Conservation (phyloP, 2,113 vertebrate species). For the Ahaetulla prasina region DNA sequence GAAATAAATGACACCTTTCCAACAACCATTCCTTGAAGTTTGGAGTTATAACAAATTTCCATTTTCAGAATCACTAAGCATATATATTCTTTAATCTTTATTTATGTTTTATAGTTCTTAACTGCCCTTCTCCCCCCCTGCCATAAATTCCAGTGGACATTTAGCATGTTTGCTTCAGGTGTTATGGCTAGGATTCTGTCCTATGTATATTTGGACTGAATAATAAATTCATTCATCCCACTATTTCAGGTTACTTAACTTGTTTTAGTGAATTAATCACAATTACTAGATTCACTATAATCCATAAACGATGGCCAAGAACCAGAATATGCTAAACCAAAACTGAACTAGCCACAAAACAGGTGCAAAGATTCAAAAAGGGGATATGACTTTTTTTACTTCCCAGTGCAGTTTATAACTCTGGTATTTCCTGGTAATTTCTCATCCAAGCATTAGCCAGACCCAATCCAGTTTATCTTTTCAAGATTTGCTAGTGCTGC, state of each 20-base stretch:
- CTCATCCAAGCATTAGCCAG: not conserved
- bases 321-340: not conserved
- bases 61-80: not conserved
- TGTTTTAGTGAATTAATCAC: not conserved
- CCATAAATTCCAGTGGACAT: not conserved
- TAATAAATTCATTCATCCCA: not conserved
- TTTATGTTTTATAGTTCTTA: not conserved
- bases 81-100: not conserved
- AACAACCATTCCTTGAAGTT: not conserved
- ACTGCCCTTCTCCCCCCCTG: not conserved
- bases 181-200: not conserved
- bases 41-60: not conserved
- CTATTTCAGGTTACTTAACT: not conserved
- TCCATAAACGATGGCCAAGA: not conserved
- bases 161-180: not conserved
- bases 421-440: not conserved
- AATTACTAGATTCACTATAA: not conserved
- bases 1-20: not conserved
- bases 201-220: not conserved
- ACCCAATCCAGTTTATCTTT: not conserved
- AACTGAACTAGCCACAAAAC: not conserved
- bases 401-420: not conserved
- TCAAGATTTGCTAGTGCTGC: not conserved
- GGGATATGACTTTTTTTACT: not conserved
- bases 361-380: not conserved